phyloP scores from a whole-genome alignment of 2,113 vertebrate genomes.

The Tachysurus vachellii region DNA sequence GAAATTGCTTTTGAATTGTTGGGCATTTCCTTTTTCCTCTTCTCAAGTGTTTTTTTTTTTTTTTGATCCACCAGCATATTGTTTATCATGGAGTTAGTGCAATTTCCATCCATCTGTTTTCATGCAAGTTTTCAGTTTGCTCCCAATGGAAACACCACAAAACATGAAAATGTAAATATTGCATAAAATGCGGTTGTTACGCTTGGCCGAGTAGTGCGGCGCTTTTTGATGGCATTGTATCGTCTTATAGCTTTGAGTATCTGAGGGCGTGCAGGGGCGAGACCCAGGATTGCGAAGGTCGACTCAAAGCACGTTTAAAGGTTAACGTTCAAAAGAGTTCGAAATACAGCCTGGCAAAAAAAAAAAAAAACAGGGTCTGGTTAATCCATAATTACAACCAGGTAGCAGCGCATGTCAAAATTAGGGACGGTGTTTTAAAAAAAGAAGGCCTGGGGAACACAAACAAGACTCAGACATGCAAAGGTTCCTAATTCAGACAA shows the following conservation, averaged over 20 bases:
- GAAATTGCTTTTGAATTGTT: slow-evolving; percentile 48
- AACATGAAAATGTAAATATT: not conserved
- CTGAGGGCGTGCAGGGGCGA: not conserved
- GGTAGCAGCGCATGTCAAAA: not conserved
- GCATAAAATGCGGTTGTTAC: not conserved
- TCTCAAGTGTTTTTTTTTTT: slow-evolving; percentile 5
- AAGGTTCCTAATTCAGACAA: not conserved
- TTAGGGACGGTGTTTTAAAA: not conserved
- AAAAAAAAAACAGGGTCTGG: not conserved
- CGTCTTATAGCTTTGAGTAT: no score
- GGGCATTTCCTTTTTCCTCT: slow-evolving; percentile 23
- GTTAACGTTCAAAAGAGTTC: not conserved
- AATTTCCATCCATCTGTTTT: not conserved
- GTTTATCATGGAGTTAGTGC: slow-evolving; percentile 14
- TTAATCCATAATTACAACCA: no score
- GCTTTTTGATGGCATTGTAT: not conserved
- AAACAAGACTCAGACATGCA: not conserved
- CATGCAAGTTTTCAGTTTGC: not conserved
- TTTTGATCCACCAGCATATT: not conserved
- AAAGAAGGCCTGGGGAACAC: not conserved
- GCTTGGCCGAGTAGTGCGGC: not conserved
- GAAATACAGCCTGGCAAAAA: not conserved
- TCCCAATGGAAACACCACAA: not conserved
- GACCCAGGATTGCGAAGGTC: not conserved
- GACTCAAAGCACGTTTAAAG: no score